phyloP scores from a whole-genome alignment of 2,888 invertebrate genomes.

The Exephanes ischioxanthus region DNA sequence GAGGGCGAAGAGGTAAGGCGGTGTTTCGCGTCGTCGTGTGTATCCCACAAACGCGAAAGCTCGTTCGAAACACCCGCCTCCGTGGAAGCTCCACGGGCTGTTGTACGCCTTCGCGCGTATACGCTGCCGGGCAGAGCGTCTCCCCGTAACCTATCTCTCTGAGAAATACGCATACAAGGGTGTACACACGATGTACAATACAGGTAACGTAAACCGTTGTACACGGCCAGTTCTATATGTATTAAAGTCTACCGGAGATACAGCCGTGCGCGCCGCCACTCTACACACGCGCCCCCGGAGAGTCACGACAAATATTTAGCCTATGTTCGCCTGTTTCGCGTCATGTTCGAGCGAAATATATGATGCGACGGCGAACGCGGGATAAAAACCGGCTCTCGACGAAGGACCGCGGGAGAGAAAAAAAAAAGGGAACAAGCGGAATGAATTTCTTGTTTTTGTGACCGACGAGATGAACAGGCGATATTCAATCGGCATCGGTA shows the following conservation, averaged over 20 bases:
- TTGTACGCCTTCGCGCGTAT: conserved; percentile 29
- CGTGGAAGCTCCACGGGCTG: conserved; percentile 41
- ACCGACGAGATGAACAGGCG: not conserved
- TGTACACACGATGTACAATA: conserved; percentile 4
- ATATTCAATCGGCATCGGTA: conserved; percentile 2
- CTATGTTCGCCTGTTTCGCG: conserved; percentile 55
- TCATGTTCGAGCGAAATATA: conserved; percentile 32
- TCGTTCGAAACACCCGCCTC: conserved; percentile 63
- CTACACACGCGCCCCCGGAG: conserved; percentile 20
- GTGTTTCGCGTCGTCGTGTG: conserved; percentile 14
- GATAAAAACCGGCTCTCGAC: conserved; percentile 6
- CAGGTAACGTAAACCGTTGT: not conserved
- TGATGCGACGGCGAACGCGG: not conserved
- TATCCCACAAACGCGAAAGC: conserved; percentile 62
- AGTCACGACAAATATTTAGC: conserved; percentile 63
- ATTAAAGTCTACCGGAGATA: not conserved
- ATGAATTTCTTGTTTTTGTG: not conserved
- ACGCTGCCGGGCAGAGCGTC: conserved; percentile 2
- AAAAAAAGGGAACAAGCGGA: not conserved
- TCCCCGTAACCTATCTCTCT: not conserved
- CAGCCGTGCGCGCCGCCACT: not conserved
- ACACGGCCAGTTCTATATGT: not conserved
- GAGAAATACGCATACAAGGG: conserved; percentile 19
- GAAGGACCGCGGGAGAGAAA: not conserved
- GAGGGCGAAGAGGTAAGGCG: conserved; percentile 10